These are phyloP conservation scores for Styela clava DNA, from an alignment of 23 tunicate species.

Conservation along the genomic window DNA sequence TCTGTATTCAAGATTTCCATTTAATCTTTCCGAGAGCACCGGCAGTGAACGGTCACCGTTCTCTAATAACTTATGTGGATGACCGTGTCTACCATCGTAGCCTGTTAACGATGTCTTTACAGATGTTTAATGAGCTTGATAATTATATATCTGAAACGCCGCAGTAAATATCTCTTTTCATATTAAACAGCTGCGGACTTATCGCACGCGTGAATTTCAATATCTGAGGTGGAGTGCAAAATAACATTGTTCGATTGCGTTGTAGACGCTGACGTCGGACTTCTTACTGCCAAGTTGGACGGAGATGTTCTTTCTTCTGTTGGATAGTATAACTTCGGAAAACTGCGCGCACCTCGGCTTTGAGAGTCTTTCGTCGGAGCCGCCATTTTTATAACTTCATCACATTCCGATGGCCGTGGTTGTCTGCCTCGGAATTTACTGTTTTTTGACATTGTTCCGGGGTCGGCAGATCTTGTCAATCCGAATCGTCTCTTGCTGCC, in stretches of 20 bases:
- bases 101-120: too few species aligned
- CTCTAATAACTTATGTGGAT: too few species aligned
- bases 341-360: background rate
- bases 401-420: background rate
- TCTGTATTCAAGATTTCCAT: too few species aligned
- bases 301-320: too few species aligned
- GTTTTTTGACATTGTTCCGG: background rate
- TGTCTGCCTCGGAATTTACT: background rate
- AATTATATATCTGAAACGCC: too few species aligned
- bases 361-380: background rate
- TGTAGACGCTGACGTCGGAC: background rate
- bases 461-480: background rate
- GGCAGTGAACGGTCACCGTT: too few species aligned
- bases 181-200: background rate
- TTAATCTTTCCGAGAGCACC: too few species aligned
- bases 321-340: background rate
- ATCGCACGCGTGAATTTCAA: background rate
- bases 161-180: too few species aligned
- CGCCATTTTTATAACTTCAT: background rate
- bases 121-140: too few species aligned
- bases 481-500: background rate
- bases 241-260: background rate
- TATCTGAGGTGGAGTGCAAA: background rate
- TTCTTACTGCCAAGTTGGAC: background rate
- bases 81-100: too few species aligned